Evolutionary conservation across 2,797 vertebrate genomes (phyloP).

Genomic region (Sardinella longiceps): DNA sequence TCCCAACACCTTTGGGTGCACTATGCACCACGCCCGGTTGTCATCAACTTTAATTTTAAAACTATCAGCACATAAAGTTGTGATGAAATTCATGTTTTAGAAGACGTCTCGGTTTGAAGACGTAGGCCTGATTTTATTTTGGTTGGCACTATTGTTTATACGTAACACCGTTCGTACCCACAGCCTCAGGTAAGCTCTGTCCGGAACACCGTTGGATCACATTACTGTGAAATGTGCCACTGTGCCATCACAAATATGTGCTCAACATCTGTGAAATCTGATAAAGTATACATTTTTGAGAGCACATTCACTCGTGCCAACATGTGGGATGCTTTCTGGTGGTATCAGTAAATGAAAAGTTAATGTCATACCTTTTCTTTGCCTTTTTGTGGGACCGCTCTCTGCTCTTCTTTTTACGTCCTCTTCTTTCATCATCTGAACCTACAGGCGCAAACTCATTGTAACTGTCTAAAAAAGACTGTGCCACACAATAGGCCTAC

Average conservation of each 20-base stretch:
- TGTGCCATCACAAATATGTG: not conserved
- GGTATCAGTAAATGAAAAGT: not conserved
- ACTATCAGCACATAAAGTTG: too few relatives aligned
- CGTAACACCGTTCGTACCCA: too few relatives aligned
- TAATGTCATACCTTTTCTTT: conserved; percentile 50
- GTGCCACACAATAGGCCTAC: not conserved
- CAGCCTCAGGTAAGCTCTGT: too few relatives aligned
- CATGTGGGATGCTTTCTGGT: not conserved
- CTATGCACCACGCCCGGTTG: too few relatives aligned
- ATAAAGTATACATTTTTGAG: too few relatives aligned
- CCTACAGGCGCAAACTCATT: conserved; percentile 40
- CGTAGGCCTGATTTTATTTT: too few relatives aligned
- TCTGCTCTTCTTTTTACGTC: conserved; percentile 56
- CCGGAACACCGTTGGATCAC: too few relatives aligned
- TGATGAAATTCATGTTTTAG: too few relatives aligned
- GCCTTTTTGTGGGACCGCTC: conserved; percentile 53
- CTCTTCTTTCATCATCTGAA: conserved; percentile 50
- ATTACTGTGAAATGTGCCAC: not conserved
- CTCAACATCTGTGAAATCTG: not conserved
- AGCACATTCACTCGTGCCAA: not conserved
- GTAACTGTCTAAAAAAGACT: not conserved
- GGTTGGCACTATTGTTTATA: too few relatives aligned
- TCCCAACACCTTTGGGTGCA: too few relatives aligned
- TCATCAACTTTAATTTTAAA: too few relatives aligned
- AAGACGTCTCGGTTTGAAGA: too few relatives aligned